A percentile compares a stretch with the other conserved stretches of the same genome.
Evolutionary conservation across 37 sponge, comb jelly and placozoan species (phyloP).

Genomic region (Crambe crambe): DNA sequence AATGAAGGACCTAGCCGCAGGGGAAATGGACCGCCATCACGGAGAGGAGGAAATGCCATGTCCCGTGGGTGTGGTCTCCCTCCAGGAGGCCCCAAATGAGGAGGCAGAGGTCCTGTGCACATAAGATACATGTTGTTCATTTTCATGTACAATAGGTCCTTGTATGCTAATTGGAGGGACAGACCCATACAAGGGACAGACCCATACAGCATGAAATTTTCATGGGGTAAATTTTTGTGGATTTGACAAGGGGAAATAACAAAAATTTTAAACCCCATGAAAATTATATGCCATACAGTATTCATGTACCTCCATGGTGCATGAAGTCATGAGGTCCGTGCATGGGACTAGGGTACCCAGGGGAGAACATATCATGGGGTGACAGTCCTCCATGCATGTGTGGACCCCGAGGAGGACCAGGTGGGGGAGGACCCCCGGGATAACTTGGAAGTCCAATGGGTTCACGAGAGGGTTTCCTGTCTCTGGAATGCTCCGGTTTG

Average conservation of each 20-base stretch:
- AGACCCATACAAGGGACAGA: no score
- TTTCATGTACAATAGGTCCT: no score
- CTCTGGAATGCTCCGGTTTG: neutral
- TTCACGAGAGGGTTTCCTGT: neutral
- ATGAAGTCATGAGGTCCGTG: constrained; percentile 1
- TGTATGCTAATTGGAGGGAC: no score
- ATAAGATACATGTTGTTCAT: no score
- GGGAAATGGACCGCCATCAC: neutral
- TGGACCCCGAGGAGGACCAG: constrained; percentile 2
- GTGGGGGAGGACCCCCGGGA: neutral
- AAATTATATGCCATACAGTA: no score
- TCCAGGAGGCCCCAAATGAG: constrained; percentile 9
- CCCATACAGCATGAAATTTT: no score
- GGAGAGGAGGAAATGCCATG: neutral
- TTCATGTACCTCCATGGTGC: no score
- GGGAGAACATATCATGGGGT: neutral
- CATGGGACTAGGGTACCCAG: neutral
- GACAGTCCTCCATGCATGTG: neutral
- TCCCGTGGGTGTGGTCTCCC: constrained; percentile 5
- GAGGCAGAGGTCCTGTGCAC: neutral
- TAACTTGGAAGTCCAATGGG: constrained; percentile 1
- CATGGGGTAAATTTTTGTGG: no score
- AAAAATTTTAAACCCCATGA: no score
- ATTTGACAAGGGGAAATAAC: no score
- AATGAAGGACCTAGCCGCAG: neutral